Evolutionary conservation across 2,113 vertebrate species (phyloP).

Genomic region (Tonatia bakeri): DNA sequence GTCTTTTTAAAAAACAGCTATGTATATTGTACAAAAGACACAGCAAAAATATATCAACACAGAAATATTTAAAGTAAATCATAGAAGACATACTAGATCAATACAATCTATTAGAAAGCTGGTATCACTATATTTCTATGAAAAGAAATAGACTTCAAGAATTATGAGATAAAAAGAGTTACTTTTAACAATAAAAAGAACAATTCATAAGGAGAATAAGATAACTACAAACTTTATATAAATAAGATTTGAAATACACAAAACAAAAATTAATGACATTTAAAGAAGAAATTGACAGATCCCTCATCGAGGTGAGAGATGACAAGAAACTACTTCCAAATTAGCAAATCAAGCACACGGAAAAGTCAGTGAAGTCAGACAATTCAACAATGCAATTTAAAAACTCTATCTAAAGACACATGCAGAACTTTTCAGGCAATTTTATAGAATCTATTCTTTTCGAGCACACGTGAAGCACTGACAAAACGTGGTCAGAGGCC

Average conservation of each 20-base stretch:
- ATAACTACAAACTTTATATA: neutral
- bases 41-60: neutral
- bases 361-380: neutral
- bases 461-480: neutral
- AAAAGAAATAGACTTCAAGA: conserved; percentile 7
- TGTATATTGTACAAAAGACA: neutral
- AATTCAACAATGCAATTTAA: neutral
- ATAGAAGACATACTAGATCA: neutral
- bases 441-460: neutral
- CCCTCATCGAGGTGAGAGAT: neutral
- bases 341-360: neutral
- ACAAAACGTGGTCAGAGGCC: neutral
- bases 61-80: neutral
- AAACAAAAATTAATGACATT: neutral
- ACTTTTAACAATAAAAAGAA: neutral
- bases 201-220: neutral
- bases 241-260: neutral
- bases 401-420: neutral
- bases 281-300: neutral
- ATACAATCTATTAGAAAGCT: neutral
- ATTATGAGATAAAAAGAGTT: neutral
- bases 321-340: neutral
- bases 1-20: neutral
- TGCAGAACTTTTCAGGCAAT: neutral
- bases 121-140: neutral